Evolutionary conservation across 2,888 invertebrate species (phyloP), one percentile per base, ranked within the genome.

Genomic region (Helicoverpa assulta): DNA sequence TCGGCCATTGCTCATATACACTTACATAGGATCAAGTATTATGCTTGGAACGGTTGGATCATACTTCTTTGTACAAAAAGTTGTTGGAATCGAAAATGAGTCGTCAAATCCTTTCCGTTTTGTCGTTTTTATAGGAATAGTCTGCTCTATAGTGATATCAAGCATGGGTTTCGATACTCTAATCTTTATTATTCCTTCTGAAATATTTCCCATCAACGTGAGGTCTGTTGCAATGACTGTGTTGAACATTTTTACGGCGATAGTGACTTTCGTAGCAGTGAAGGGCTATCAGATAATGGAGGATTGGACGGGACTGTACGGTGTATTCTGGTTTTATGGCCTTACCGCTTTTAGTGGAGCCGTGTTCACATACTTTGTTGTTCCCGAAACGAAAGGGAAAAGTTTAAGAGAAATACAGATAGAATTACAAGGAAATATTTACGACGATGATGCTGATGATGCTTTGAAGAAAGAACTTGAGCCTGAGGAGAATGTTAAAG

Each of bases 321-420:
- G 95, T 2, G 94, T 96, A 0, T 96, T 96, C 72, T 94, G 94
- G 85, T 90, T 95, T 73, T 96, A 96, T 76, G 92, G 96, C 0
- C 70, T 83, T 0, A 90, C 95, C 26, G 93, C 96, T 2, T 86
- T 95, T n/a, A 67, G 89, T 19, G 96, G 96, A 0, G 91, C 95
- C 1, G 59, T 93, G 10, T 96, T 96, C 74, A 94, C 96, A 5
- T 84, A 89, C 21, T 86, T 94, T n/a, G 69, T 91, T 61, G 95
- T 96, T 0, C 96, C 96, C 2, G 96, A 96, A 88, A 96, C 96
- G 0, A 96, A 94, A 80, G 96, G 96, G 0, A 96, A 96, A 77
- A 96, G 95, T 52, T 90, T 96, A 52, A 84, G 93, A 19, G 96
- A 83, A 33, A 80, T 83, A 55, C 83, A 83, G 50, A 78, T 82